Evolutionary conservation across 2,113 vertebrate genomes (phyloP), one percentile per base, ranked within the genome.

Genomic region (Melozone crissalis): DNA sequence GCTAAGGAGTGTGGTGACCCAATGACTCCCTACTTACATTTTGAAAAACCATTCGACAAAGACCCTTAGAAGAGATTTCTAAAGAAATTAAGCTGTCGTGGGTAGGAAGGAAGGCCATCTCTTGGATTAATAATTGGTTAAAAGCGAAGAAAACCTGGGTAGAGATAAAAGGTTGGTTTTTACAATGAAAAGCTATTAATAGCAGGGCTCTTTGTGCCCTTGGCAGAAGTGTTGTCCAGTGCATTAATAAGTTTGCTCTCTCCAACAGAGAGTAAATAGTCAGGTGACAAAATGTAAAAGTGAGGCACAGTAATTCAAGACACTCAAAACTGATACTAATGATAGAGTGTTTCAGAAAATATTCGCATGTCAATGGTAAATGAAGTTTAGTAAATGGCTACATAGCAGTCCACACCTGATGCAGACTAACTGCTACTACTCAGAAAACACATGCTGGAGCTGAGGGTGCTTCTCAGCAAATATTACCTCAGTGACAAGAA

Each of bases 71-170:
- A 92, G 55, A 80, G 26, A 69, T 66, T 86, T 92, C 67, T 88
- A 73, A 83, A 90, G 92, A 93, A 90, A 93, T 90, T 73, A 92
- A 80, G 24, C 15, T 79, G 37, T 61, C 51, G 31, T 62, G 43
- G 28, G 5, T 58, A 69, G 79, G n/a, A 83, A 62, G 19, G 44
- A 90, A 83, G 33, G 23, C 1, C 5, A 14, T 73, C 7, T 66
- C 28, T 43, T 51, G 39, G 67, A 86, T 86, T 94, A 90, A 69
- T 88, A 88, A 73, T 76, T 85, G 26, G 43, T 90, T 77, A 65
- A 85, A 90, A 92, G 23, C 6, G 1, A 86, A 59, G 46, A 26
- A 87, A 89, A 93, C 43, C 19, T 76, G 68, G 28, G 30, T 61
- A 58, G 71, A 37, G 85, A 77, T 73, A 95, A 90, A 71, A 28